Evolutionary conservation across 92 coral and sea anemone species (phyloP), one percentile per base, ranked within the genome.

Genomic region (Porites cylindrica): DNA sequence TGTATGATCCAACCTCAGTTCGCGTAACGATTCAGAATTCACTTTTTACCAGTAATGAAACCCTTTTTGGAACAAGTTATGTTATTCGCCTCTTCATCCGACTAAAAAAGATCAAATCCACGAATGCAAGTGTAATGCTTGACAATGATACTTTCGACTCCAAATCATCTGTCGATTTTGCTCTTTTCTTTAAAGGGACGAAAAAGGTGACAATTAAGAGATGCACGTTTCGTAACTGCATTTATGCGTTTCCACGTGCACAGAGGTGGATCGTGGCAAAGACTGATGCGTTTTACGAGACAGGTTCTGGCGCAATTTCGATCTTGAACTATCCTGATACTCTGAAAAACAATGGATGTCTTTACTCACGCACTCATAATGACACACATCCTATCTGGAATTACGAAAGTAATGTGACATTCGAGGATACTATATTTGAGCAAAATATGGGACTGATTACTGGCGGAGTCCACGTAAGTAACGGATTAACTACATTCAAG

Each of bases 301-400:
- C 56, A 18, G 66, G 26, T 3, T 6, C 81, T 1, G 88, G 88
- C 1, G 82, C 82, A 6, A 29, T 76, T 20, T 18, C 82, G 7
- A 85, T 85, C 11, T 19, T 75, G 26, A 23, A 38, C 9, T 20
- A 5, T 19, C 66, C 76, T 12, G 88, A 85, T 56, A 52, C 52
- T 54, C 74, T 53, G 6, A 6, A 0, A 17, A 7, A 19, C 1
- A 18, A 38, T 17, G 88, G 88, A 7, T 85, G 88, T 52, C 6
- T 77, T 18, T 38, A 4, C 1, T 2, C 32, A 29, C 3, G 18
- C 4, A 14, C 74, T 29, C 21, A 0, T 3, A 6, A 65, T 1
- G 66, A 76, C n/a, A 76, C 43, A 26, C 82, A 85, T 75, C 88
- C 88, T 1, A 24, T 68, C 4, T 91, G 94, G 94, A 13, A 58